phyloP scores from a whole-genome alignment of 2,888 invertebrate genomes.

The Agelastica alni region DNA sequence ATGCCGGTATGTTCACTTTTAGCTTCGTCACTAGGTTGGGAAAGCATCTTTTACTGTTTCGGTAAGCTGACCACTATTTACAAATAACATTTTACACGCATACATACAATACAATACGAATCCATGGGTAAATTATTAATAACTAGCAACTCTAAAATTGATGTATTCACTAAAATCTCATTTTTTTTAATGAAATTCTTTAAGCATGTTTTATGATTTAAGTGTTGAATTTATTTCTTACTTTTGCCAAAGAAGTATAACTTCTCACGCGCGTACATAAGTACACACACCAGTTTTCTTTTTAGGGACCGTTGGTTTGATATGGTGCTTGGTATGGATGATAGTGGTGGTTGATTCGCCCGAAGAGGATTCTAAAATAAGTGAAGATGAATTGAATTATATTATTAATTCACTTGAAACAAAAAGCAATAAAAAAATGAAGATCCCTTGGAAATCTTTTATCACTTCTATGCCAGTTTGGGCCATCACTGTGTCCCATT shows the following conservation, averaged over 20 bases:
- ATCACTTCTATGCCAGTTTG: slow-evolving; percentile 78
- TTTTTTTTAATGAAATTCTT: too few relatives aligned
- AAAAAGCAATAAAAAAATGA: slow-evolving; percentile 58
- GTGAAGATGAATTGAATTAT: slow-evolving; percentile 73
- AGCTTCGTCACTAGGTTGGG: slow-evolving; percentile 75
- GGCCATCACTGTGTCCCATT: slow-evolving; percentile 83
- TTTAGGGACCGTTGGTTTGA: slow-evolving; percentile 66
- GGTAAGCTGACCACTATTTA: too few relatives aligned
- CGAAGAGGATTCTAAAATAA: slow-evolving; percentile 73
- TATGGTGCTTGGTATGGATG: slow-evolving; percentile 77
- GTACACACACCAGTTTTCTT: too few relatives aligned
- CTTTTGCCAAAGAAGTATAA: too few relatives aligned
- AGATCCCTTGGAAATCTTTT: slow-evolving; percentile 78
- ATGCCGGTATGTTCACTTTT: slow-evolving; percentile 79
- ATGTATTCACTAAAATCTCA: too few relatives aligned
- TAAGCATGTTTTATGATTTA: too few relatives aligned
- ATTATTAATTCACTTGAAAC: slow-evolving; percentile 65
- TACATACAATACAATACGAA: too few relatives aligned
- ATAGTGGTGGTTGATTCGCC: slow-evolving; percentile 74
- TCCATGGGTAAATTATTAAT: too few relatives aligned
- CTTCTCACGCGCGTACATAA: too few relatives aligned
- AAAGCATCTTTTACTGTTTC: slow-evolving; percentile 81
- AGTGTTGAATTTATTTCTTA: too few relatives aligned
- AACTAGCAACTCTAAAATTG: too few relatives aligned
- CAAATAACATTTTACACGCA: too few relatives aligned